Evolutionary conservation across 2,113 vertebrate genomes (phyloP).

Genomic region (Python bivittatus): DNA sequence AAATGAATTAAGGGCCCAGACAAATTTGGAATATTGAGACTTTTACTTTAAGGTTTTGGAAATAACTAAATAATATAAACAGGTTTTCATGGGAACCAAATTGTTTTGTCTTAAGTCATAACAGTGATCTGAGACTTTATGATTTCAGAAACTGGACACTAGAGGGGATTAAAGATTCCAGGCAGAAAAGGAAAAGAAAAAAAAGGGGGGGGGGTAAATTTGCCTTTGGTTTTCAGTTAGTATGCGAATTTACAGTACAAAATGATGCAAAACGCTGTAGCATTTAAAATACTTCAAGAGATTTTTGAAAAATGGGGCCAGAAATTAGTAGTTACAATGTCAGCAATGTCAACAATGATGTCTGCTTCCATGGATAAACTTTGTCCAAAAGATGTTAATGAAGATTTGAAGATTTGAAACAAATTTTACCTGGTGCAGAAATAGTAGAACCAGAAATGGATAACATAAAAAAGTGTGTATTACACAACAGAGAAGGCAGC

Average conservation of each 20-base stretch:
- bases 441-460: no score
- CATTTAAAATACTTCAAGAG: background rate
- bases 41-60: background rate
- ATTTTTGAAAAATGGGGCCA: background rate
- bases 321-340: background rate
- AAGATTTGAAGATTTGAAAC: no score
- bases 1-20: background rate
- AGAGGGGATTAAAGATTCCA: background rate
- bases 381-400: background rate
- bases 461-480: no score
- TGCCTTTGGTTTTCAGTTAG: background rate
- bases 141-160: background rate
- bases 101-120: background rate
- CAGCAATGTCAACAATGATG: no score
- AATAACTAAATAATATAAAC: background rate
- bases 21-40: background rate
- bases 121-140: background rate
- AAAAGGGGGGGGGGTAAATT: background rate
- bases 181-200: background rate
- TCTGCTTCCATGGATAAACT: background rate
- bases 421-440: no score
- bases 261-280: no score
- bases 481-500: no score
- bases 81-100: background rate
- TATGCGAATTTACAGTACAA: background rate